Percentiles rank a stretch among this genome's conserved stretches.
Evolutionary conservation across 2,888 invertebrate species (phyloP).

Genomic region (Synanthedon tipuliformis): DNA sequence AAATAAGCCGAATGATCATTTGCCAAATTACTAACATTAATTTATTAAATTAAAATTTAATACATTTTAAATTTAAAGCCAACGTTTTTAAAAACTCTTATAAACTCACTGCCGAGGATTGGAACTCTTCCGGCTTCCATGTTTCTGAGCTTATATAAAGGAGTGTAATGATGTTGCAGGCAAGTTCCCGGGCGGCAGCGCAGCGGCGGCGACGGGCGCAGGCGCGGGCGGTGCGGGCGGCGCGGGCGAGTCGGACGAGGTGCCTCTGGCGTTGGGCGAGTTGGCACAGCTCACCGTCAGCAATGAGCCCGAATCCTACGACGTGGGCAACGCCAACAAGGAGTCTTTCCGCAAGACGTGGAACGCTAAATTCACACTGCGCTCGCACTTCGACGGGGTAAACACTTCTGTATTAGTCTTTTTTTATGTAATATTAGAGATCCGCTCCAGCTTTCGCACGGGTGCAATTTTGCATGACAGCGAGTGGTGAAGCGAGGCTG

Average conservation of each 20-base stretch:
- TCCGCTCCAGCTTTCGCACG: no score
- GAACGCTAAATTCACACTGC: slow-evolving; percentile 96
- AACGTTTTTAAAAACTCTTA: no score
- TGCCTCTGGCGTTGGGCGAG: slow-evolving; percentile 91
- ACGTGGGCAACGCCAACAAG: slow-evolving; percentile 82
- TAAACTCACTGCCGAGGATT: no score
- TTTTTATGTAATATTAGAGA: no score
- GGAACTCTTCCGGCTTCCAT: no score
- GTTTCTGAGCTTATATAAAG: no score
- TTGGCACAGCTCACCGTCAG: slow-evolving; percentile 96
- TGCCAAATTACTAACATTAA: no score
- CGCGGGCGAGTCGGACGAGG: slow-evolving; percentile 74
- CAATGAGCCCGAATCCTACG: slow-evolving; percentile 95
- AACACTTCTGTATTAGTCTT: slow-evolving; percentile 6
- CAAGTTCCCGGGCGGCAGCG: slow-evolving; percentile 40
- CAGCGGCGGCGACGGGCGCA: slow-evolving; percentile 9
- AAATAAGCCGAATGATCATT: no score
- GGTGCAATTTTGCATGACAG: no score
- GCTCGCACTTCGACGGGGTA: slow-evolving; percentile 92
- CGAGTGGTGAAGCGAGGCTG: no score
- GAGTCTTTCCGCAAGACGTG: slow-evolving; percentile 93
- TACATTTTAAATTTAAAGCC: no score
- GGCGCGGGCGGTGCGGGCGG: slow-evolving; percentile 67
- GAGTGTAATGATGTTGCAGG: slow-evolving; percentile 12
- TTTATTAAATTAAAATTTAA: no score